Conservation (phyloP, 2,888 invertebrate genomes). For the Ferdinandea cuprea region DNA sequence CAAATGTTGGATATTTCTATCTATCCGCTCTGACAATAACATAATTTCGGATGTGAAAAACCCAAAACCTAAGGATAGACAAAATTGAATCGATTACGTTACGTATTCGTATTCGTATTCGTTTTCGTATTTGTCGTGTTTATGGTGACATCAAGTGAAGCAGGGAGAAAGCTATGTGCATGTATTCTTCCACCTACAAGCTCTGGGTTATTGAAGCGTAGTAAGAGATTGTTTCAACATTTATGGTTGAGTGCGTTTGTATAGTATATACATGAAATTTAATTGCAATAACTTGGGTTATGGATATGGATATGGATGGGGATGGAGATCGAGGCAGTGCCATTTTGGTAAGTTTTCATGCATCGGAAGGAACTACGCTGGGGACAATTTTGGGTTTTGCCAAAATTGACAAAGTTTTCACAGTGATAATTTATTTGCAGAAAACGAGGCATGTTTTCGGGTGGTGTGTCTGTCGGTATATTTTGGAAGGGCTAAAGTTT, state of each 20-base stretch:
- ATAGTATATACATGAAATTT: constrained; percentile 27
- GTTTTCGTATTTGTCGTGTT: too few relatives aligned
- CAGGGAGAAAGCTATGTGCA: constrained; percentile 17
- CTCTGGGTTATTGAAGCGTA: constrained; percentile 11
- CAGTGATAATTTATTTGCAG: constrained; percentile 45
- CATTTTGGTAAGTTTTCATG: constrained; percentile 2
- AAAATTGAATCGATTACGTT: constrained; percentile 57
- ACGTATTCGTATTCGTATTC: too few relatives aligned
- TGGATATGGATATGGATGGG: too few relatives aligned
- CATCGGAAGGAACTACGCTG: constrained; percentile 18
- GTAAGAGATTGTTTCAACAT: constrained; percentile 34
- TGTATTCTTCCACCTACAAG: background rate
- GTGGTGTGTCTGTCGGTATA: background rate
- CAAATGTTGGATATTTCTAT: constrained; percentile 15
- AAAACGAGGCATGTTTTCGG: background rate
- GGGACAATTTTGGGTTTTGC: constrained; percentile 36
- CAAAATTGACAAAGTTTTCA: constrained; percentile 60
- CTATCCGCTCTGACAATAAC: constrained; percentile 51
- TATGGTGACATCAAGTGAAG: constrained; percentile 48
- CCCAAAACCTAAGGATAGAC: background rate
- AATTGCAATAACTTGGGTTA: constrained; percentile 51
- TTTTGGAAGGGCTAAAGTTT: constrained; percentile 38
- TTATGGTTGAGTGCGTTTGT: constrained; percentile 25
- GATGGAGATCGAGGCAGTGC: background rate
- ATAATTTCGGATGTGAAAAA: constrained; percentile 51